Evolutionary conservation across 2,888 invertebrate species (phyloP), one percentile per base, ranked within the genome.

Genomic region (Aphodius sticticus): DNA sequence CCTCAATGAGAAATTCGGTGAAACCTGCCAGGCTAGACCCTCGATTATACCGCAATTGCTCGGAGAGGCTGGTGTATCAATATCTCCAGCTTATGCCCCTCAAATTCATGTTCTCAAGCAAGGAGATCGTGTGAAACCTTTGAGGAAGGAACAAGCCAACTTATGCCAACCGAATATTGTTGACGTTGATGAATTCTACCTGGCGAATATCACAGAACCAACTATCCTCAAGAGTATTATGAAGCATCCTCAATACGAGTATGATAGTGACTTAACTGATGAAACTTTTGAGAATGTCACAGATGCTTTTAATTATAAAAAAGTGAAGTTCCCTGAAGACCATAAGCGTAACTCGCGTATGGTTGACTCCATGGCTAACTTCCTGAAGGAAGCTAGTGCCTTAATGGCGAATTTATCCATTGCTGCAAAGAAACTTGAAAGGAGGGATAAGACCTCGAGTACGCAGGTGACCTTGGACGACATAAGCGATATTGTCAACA

Each of bases 351-450:
- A 85, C 75, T 84, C 86, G 14, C 83, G 86, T 38, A 87, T 89
- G 84, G 81, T 88, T 38, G 85, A 87, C 81, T 87, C 87, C 0
- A 89, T 90, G 87, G 87, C 89, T 2, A 86, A 86, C 53, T 90
- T 90, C 81, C 84, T 90, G 79, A 88, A 88, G 81, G 89, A 90
- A 86, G 89, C 89, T 3, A 88, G 89, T 6, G 85, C 84, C 79
- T 80, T 90, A 15, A 89, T 90, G 86, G 85, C 84, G 4, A 89
- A 88, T 81, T 80, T 90, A 37, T 85, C 84, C 7, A 83, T 84
- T 38, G 85, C 86, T 6, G 84, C 87, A 0, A 83, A 81, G 37
- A 84, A 85, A 78, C 77, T 86, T 0, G 85, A 86, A 26, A 76
- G 26, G 70, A 83, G 38, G 5, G 77, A 81, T 7, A 81, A 82